Evolutionary conservation across 2,797 vertebrate genomes (phyloP), one percentile per base, ranked within the genome.

Genomic region (Glossophaga mutica): DNA sequence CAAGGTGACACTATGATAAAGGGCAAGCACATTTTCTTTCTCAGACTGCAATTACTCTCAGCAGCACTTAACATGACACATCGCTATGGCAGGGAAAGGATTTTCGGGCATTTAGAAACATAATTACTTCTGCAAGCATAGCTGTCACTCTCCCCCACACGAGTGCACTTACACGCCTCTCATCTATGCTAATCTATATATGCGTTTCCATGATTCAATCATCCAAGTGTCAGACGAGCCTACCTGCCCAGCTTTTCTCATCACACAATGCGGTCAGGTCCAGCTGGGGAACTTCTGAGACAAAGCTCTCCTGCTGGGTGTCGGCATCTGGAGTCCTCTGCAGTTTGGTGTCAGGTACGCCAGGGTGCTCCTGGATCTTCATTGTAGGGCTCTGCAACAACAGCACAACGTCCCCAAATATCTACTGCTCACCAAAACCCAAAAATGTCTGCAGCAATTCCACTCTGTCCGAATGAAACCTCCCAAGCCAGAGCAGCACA

Each of bases 341-440:
- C 94, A 97, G 97, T 97, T 98, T 99, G 96, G 97, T 95, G 97
- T 99, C 99, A 96, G 99, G 98, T 87, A 98, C 90, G 94, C 98
- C 98, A 79, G 99, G 98, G 96, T 98, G 98, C 98, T 99, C 99
- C 98, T 99, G 99, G 97, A 99, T 99, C 99, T 99, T 99, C 99
- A 99, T 99, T 94, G 97, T 98, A 83, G 98, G 96, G 96, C 98
- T 98, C 99, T 99, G 99, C 97, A 99, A 97, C 95, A 91, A 98
- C 92, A 97, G 85, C 98, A 97, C 97, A 84, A 87, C 0, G 96
- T 46, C 21, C 92, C 94, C 78, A 52, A 97, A 96, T 46, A 42
- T 89, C 77, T 96, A 32, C 55, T 48, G 86, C 71, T 87, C 87
- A 91, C 68, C 94, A 81, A 81, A 55, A 88, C 62, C 94, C 87